Conservation (phyloP, 2,797 vertebrate genomes). For the Gadopsis bispinosus region DNA sequence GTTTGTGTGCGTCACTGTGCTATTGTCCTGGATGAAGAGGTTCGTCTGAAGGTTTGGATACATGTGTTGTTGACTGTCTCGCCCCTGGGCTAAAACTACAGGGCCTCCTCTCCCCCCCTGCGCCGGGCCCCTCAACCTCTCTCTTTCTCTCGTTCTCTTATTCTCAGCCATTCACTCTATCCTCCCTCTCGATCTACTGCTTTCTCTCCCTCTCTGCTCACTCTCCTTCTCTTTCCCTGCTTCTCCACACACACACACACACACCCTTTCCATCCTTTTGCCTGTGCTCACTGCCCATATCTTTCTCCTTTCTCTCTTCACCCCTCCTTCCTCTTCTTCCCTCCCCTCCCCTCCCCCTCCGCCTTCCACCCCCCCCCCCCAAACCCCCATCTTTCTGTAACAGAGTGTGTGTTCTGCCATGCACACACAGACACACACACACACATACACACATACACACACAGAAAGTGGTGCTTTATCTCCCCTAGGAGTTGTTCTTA, state of each 20-base stretch:
- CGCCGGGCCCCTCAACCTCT: constrained; percentile 73
- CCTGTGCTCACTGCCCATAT: constrained; percentile 74
- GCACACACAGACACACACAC: constrained; percentile 33
- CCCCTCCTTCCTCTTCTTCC: constrained; percentile 32
- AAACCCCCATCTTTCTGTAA: constrained; percentile 70
- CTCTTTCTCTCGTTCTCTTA: constrained; percentile 60
- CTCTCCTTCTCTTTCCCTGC: constrained; percentile 56
- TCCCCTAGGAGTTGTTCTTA: constrained; percentile 83
- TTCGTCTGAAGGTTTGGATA: constrained; percentile 74
- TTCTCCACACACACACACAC: constrained; percentile 29
- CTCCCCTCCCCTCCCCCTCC: constrained; percentile 50
- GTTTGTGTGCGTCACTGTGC: constrained; percentile 9
- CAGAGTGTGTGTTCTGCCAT: constrained; percentile 62
- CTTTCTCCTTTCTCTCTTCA: constrained; percentile 68
- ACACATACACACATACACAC: constrained; percentile 40
- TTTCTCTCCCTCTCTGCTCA: constrained; percentile 53
- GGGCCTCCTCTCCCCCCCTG: constrained; percentile 78
- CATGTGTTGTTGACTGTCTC: constrained; percentile 83
- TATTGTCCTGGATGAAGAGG: constrained; percentile 53
- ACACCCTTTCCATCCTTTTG: constrained; percentile 65
- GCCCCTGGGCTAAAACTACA: constrained; percentile 79
- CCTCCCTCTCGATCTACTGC: constrained; percentile 65
- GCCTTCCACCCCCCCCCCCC: constrained; percentile 39
- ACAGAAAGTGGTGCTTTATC: constrained; percentile 74
- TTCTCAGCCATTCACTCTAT: constrained; percentile 71